Base-by-base conservation (phyloP, 2,888 invertebrate species). In the Hyalella azteca region DNA sequence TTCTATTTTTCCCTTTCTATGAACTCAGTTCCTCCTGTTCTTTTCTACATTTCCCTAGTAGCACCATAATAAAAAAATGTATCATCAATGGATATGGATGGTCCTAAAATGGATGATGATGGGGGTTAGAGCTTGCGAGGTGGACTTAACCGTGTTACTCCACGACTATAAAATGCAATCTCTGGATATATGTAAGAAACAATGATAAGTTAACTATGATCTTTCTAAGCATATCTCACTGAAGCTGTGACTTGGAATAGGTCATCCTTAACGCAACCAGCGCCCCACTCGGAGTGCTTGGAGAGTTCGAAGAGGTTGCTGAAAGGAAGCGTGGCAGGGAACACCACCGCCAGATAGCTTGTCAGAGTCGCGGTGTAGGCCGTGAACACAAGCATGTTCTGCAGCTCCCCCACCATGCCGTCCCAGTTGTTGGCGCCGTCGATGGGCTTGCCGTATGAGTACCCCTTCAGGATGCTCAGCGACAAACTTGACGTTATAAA, bases 321-420 rank as follows among this genome's bases (percentile, higher is more conserved):
- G 78, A 85, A 85, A 1, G 82, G 83, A 4, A 82, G 81, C 3
- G 79, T 2, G 0, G 80, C 80, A 3, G 81, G 81, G 22, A 29
- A 45, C 49, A 77, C 79, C 15, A 83, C 81, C 2, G 84, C 80
- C 26, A 85, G 78, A 26, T 82, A 79, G 9, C 82, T 80, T 29
- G 81, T 75, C 22, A 85, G 79, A 5, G 82, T 85, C 60, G 84
- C 83, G 2, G 81, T 80, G 78, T 85, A 85, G 9, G 84, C 75
- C 0, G 83, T 80, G 73, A 79, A 85, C 13, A 85, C 77, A 39
- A 85, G 73, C 50, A 85, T 22, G 0, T 45, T 60, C 80, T 82
- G 82, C 39, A 82, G 73, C 13, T 77, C 80, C 0, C 84, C 82
- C 13, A 82, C 82, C 82, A 82, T 82, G 40, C 84, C 84, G 7